phyloP scores from a whole-genome alignment of 2,113 vertebrate species.

The Triplophysa rosa region DNA sequence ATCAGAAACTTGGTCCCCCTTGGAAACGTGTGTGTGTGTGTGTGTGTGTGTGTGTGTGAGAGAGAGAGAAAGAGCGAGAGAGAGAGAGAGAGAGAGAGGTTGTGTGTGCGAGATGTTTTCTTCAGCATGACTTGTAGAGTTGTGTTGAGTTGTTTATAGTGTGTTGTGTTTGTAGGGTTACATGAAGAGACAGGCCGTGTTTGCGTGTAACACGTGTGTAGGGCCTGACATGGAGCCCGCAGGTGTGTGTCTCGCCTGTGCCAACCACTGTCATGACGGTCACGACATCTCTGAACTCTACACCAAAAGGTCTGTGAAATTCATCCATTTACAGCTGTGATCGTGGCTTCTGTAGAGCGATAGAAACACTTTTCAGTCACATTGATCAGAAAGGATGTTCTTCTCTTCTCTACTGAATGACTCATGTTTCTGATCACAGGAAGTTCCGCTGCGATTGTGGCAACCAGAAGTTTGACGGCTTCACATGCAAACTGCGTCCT shows the following conservation, averaged over 20 bases:
- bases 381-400: too few relatives aligned
- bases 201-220: constrained; percentile 89
- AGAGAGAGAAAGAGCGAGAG: too few relatives aligned
- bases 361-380: too few relatives aligned
- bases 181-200: constrained; percentile 90
- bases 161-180: constrained; percentile 75
- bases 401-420: too few relatives aligned
- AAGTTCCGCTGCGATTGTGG: constrained; percentile 97
- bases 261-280: constrained; percentile 89
- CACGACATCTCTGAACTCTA: constrained; percentile 92
- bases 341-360: too few relatives aligned
- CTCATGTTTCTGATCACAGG: constrained; percentile 64
- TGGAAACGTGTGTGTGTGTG: too few relatives aligned
- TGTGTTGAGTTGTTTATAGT: neutral
- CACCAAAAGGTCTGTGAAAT: constrained; percentile 83
- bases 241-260: constrained; percentile 91
- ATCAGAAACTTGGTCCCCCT: constrained; percentile 12
- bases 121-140: too few relatives aligned
- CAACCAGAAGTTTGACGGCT: constrained; percentile 87
- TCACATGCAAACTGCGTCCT: constrained; percentile 85
- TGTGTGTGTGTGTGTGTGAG: too few relatives aligned
- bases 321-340: too few relatives aligned
- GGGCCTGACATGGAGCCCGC: constrained; percentile 82
- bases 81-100: too few relatives aligned
- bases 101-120: too few relatives aligned